Conservation (phyloP, 2,888 invertebrate genomes). For the Drosophila pseudotalamancana region DNA sequence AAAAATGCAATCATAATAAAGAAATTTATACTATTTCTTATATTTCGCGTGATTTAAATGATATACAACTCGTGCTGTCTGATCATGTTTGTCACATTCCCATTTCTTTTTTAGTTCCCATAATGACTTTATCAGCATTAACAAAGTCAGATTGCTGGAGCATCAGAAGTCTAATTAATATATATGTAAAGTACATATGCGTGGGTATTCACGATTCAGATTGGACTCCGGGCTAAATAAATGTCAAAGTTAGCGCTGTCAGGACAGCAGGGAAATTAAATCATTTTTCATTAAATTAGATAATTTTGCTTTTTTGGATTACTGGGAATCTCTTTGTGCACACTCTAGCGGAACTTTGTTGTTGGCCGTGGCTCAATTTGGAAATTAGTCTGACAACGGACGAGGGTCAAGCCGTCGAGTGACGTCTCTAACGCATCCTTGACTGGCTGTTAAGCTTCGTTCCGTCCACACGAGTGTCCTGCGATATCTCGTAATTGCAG, state of each 20-base stretch:
- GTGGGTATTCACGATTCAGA: too few species aligned
- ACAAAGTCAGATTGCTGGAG: constrained; percentile 33
- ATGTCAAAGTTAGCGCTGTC: constrained; percentile 28
- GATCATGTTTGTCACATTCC: background rate
- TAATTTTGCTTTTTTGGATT: background rate
- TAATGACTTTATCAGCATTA: constrained; percentile 29
- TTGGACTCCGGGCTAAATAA: constrained; percentile 3
- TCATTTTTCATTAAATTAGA: constrained; percentile 52
- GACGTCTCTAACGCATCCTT: constrained; percentile 2
- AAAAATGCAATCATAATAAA: too few species aligned
- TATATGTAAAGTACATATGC: constrained; percentile 8
- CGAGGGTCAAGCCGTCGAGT: constrained; percentile 9
- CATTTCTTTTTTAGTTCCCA: background rate
- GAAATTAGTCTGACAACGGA: constrained; percentile 37
- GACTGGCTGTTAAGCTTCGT: background rate
- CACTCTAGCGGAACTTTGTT: constrained; percentile 15
- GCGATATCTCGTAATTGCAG: constrained; percentile 24
- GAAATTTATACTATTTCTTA: too few species aligned
- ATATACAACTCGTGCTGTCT: too few species aligned
- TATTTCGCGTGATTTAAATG: too few species aligned
- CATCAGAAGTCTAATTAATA: constrained; percentile 44
- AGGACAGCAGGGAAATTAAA: constrained; percentile 42
- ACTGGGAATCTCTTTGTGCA: constrained; percentile 1
- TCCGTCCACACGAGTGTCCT: background rate
- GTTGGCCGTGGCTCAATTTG: constrained; percentile 18